These are phyloP conservation scores for Candidula unifasciata DNA, from an alignment of 2,888 invertebrate genomes.

Conservation along the genomic window DNA sequence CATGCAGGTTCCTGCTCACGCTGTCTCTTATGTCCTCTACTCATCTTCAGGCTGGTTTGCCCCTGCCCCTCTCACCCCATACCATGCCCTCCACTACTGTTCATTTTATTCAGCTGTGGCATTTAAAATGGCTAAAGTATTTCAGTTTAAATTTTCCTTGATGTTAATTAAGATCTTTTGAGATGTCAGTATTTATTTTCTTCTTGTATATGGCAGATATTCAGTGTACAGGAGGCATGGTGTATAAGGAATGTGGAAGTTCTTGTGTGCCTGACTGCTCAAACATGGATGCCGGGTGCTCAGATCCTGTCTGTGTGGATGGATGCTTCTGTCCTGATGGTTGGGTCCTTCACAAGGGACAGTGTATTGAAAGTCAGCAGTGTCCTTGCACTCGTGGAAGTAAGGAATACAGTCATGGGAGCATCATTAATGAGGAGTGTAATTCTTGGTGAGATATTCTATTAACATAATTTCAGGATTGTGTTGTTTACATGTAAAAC, in stretches of 20 bases:
- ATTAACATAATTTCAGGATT: too few relatives aligned
- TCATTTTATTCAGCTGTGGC: not conserved
- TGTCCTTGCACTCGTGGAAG: constrained; percentile 87
- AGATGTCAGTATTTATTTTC: too few relatives aligned
- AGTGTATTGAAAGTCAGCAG: constrained; percentile 86
- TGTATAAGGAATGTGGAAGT: constrained; percentile 89
- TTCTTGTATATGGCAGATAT: constrained; percentile 83
- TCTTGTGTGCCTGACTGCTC: constrained; percentile 85
- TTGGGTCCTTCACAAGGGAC: constrained; percentile 85
- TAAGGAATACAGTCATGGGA: constrained; percentile 60
- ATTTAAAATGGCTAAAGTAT: too few relatives aligned
- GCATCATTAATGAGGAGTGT: constrained; percentile 68
- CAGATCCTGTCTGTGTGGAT: constrained; percentile 84
- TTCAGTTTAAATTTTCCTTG: too few relatives aligned
- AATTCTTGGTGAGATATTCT: constrained; percentile 67
- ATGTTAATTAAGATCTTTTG: too few relatives aligned
- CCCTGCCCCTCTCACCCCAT: not conserved
- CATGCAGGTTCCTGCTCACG: too few relatives aligned
- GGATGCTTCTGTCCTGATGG: constrained; percentile 93
- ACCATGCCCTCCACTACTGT: not conserved
- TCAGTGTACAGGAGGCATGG: constrained; percentile 85
- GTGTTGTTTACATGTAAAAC: too few relatives aligned
- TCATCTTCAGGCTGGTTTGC: too few relatives aligned
- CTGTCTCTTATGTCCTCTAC: too few relatives aligned
- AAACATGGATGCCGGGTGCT: constrained; percentile 54